Conservation (phyloP, 2,797 vertebrate species). For the Amblyraja radiata region DNA sequence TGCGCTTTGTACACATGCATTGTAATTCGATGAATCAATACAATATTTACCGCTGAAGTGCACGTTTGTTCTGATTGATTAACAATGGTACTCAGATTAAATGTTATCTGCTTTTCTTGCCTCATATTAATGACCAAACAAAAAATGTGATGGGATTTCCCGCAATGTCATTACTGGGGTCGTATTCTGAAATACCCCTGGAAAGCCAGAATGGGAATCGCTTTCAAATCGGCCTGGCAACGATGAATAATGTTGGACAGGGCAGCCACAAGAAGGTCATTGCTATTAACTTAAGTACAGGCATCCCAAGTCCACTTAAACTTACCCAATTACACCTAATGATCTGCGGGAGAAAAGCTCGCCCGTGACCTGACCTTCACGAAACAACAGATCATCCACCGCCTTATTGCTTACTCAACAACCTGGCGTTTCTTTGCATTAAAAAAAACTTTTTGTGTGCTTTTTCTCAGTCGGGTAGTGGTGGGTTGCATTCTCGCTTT, state of each 20-base stretch:
- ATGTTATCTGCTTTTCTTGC: constrained; percentile 30
- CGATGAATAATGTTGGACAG: constrained; percentile 72
- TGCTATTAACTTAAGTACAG: constrained; percentile 62
- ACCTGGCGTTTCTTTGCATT: constrained; percentile 34
- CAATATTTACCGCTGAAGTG: constrained; percentile 9
- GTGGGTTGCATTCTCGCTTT: background rate
- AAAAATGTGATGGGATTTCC: constrained; percentile 25
- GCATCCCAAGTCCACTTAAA: constrained; percentile 61
- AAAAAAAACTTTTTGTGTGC: background rate
- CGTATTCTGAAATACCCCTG: background rate
- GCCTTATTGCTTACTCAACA: constrained; percentile 40
- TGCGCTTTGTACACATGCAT: background rate
- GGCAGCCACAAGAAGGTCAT: constrained; percentile 64
- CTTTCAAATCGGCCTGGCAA: constrained; percentile 24
- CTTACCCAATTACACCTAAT: constrained; percentile 64
- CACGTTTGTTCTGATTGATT: constrained; percentile 11
- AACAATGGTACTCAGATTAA: background rate
- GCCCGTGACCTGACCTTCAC: constrained; percentile 44
- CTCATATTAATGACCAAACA: constrained; percentile 27
- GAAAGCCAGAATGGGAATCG: background rate
- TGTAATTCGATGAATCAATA: constrained; percentile 9
- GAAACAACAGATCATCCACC: constrained; percentile 42
- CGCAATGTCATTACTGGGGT: background rate
- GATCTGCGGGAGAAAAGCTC: constrained; percentile 54
- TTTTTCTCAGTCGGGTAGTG: background rate